Evolutionary conservation across 2,888 invertebrate species (phyloP).

Genomic region (Hirtodrosophila cameraria): DNA sequence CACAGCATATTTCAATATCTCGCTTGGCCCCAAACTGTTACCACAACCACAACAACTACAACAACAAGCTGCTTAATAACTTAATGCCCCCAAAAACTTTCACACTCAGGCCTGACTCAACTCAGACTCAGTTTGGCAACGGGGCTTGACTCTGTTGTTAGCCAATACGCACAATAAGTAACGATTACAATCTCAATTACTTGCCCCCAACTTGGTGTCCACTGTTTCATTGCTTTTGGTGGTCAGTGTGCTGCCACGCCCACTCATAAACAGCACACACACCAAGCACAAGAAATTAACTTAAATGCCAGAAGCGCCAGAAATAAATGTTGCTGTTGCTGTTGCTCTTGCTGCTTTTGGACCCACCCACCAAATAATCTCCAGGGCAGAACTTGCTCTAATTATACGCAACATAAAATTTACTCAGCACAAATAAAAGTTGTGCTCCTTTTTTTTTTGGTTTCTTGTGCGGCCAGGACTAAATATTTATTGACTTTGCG

Average conservation of each 20-base stretch:
- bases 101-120: constrained; percentile 33
- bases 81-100: constrained; percentile 71
- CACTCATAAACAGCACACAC: constrained; percentile 52
- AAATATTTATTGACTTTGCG: constrained; percentile 62
- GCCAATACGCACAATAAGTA: constrained; percentile 67
- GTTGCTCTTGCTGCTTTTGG: not conserved
- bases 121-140: not conserved
- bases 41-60: constrained; percentile 1
- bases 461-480: not conserved
- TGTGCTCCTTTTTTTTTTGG: not conserved
- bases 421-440: constrained; percentile 60
- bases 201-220: constrained; percentile 70
- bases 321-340: constrained; percentile 1
- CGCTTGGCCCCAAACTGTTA: constrained; percentile 29
- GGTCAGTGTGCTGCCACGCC: constrained; percentile 58
- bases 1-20: constrained; percentile 72
- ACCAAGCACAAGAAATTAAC: constrained; percentile 68
- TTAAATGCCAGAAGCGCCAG: constrained; percentile 51
- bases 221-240: constrained; percentile 1
- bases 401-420: constrained; percentile 80
- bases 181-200: constrained; percentile 81
- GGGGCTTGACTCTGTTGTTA: constrained; percentile 32
- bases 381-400: constrained; percentile 70
- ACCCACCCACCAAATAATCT: constrained; percentile 60
- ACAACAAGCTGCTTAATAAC: constrained; percentile 69